These are phyloP conservation scores for Micromesistius poutassou DNA, from an alignment of 2,797 vertebrate species.

Conservation along the genomic window DNA sequence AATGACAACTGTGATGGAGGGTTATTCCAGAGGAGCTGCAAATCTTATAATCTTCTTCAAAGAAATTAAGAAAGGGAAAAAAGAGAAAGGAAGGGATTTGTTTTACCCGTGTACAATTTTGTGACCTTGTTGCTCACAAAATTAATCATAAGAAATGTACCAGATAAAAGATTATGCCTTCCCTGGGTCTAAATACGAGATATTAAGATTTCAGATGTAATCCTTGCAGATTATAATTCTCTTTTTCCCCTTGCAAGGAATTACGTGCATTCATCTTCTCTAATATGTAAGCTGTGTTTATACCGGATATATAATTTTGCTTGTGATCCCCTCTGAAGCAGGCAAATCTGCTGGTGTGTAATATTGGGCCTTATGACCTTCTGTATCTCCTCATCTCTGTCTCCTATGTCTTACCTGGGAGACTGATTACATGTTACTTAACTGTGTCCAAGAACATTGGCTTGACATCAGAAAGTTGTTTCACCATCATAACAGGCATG, in stretches of 20 bases:
- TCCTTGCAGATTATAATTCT: slow-evolving; percentile 82
- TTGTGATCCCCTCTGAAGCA: too few relatives aligned
- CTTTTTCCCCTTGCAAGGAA: slow-evolving; percentile 75
- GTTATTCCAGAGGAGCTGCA: slow-evolving; percentile 66
- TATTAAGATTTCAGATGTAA: slow-evolving; percentile 88
- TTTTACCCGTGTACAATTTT: slow-evolving; percentile 78
- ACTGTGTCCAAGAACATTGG: too few relatives aligned
- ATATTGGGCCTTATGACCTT: too few relatives aligned
- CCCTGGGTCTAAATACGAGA: slow-evolving; percentile 77
- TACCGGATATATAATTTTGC: slow-evolving; percentile 47
- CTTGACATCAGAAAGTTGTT: too few relatives aligned
- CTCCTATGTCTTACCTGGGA: too few relatives aligned
- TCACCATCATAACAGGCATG: too few relatives aligned
- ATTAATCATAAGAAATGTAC: slow-evolving; percentile 64
- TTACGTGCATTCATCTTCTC: slow-evolving; percentile 78
- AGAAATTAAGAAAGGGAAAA: slow-evolving; percentile 66
- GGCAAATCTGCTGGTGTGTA: too few relatives aligned
- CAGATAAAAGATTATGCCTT: slow-evolving; percentile 77
- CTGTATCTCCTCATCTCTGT: too few relatives aligned
- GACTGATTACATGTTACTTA: too few relatives aligned
- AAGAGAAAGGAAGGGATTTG: slow-evolving; percentile 71
- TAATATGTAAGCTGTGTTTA: slow-evolving; percentile 74
- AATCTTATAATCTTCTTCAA: slow-evolving; percentile 83
- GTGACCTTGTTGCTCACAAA: slow-evolving; percentile 73
- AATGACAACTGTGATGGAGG: slow-evolving; percentile 61